Evolutionary conservation across 1,140 invertebrate species (phyloP).

Genomic region (Venturia canescens): DNA sequence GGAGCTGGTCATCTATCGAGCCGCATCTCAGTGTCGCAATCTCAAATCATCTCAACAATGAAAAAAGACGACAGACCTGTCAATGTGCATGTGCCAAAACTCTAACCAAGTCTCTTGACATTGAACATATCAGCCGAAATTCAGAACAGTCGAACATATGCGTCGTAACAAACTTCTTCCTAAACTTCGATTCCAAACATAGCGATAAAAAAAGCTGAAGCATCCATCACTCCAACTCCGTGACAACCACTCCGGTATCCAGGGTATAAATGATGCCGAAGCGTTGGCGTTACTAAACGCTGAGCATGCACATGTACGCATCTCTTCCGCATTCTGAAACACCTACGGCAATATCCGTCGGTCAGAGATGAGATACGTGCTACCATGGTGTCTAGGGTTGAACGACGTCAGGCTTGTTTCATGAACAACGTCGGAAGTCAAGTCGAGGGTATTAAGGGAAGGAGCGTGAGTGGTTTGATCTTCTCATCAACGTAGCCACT

Average conservation of each 20-base stretch:
- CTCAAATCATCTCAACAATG: too few species aligned
- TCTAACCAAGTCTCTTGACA: too few species aligned
- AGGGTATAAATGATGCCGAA: not conserved
- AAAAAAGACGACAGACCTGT: too few species aligned
- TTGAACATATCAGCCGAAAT: too few species aligned
- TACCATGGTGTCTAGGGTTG: not conserved
- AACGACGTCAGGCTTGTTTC: not conserved
- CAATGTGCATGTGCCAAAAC: too few species aligned
- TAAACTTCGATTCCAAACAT: too few species aligned
- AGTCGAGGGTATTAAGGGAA: conserved; percentile 7
- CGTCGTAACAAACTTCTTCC: too few species aligned
- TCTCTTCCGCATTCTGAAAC: not conserved
- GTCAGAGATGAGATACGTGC: not conserved
- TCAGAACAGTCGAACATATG: too few species aligned
- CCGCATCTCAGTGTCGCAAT: too few species aligned
- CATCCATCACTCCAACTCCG: not conserved
- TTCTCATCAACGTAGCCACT: not conserved
- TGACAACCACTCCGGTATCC: too few species aligned
- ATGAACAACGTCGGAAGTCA: not conserved
- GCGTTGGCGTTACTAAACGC: not conserved
- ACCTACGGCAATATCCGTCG: not conserved
- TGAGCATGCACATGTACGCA: not conserved
- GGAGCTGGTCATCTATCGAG: too few species aligned
- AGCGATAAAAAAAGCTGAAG: not conserved
- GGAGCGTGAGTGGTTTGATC: not conserved